phyloP scores from a whole-genome alignment of 2,113 vertebrate genomes.

The Delphinapterus leucas region DNA sequence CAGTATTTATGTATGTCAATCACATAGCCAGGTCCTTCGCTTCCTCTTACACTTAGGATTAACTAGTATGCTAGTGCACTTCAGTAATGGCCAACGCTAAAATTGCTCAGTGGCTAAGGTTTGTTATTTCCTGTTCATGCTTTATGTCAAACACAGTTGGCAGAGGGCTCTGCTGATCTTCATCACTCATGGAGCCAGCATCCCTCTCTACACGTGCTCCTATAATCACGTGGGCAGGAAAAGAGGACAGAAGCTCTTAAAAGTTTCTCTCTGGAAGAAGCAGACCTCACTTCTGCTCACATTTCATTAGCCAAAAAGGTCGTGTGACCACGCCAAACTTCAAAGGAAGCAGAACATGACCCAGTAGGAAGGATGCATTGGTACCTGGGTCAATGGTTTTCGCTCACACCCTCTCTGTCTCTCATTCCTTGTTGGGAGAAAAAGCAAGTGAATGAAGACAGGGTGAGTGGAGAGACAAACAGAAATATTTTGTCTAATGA shows the following conservation, averaged over 20 bases:
- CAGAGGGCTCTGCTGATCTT: not conserved
- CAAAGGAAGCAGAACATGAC: not conserved
- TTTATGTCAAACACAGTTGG: not conserved
- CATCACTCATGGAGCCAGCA: not conserved
- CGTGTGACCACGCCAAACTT: fast-evolving
- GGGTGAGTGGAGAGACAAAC: not conserved
- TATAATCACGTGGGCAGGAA: not conserved
- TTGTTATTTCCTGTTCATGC: not conserved
- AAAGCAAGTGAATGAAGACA: not conserved
- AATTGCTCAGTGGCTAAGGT: not conserved
- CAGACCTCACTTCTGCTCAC: not conserved
- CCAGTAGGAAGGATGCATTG: not conserved
- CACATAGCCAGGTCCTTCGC: not conserved
- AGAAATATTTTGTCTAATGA: not conserved
- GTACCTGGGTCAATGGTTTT: fast-evolving
- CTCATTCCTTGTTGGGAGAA: not conserved
- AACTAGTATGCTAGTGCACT: not conserved
- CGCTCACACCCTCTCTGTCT: not conserved
- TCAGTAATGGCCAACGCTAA: not conserved
- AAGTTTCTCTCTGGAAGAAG: not conserved
- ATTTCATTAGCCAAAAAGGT: not conserved
- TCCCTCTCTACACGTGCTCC: not conserved
- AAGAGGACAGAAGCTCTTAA: not conserved
- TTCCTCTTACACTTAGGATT: not conserved
- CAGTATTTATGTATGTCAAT: not conserved